Percentiles rank a stretch among this genome's conserved stretches.
phyloP scores from a whole-genome alignment of 2,888 invertebrate genomes.

The Meteorus cinctellus region DNA sequence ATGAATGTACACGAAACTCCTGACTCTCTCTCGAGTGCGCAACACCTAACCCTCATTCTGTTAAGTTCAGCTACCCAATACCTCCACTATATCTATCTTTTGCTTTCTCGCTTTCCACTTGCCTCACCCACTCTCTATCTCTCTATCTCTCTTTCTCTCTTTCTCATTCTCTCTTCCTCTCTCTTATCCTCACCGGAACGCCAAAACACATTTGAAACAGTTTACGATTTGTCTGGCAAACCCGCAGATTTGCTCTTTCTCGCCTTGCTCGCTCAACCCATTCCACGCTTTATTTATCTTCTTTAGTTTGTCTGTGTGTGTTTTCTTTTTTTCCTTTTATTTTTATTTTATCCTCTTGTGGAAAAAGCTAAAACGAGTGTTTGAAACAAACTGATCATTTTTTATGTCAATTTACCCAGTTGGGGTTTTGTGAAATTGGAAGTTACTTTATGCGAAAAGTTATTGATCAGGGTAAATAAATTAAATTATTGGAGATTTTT shows the following conservation, averaged over 20 bases:
- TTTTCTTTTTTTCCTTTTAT: not conserved
- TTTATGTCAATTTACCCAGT: conserved; percentile 2
- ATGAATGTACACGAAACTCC: conserved; percentile 61
- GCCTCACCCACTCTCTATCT: not conserved
- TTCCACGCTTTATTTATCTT: conserved; percentile 14
- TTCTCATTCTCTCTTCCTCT: conserved; percentile 17
- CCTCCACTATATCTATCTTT: conserved; percentile 24
- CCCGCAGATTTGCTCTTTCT: conserved; percentile 52
- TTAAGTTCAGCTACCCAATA: conserved; percentile 43
- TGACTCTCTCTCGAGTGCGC: conserved; percentile 44
- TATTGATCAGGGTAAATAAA: no score
- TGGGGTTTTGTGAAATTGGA: not conserved
- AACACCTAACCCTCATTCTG: conserved; percentile 35
- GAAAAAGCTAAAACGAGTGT: not conserved
- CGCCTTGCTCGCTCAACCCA: conserved; percentile 74
- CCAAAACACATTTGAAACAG: conserved; percentile 58
- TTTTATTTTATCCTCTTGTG: not conserved
- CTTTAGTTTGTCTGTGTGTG: not conserved
- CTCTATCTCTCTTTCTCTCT: conserved; percentile 17
- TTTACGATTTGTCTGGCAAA: conserved; percentile 64
- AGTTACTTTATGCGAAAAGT: no score
- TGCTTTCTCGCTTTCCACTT: conserved; percentile 16
- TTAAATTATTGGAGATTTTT: no score
- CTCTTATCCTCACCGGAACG: conserved; percentile 6
- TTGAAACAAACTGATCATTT: conserved; percentile 20